Conservation (phyloP, 2,888 invertebrate species). For the Papilio protenor region DNA sequence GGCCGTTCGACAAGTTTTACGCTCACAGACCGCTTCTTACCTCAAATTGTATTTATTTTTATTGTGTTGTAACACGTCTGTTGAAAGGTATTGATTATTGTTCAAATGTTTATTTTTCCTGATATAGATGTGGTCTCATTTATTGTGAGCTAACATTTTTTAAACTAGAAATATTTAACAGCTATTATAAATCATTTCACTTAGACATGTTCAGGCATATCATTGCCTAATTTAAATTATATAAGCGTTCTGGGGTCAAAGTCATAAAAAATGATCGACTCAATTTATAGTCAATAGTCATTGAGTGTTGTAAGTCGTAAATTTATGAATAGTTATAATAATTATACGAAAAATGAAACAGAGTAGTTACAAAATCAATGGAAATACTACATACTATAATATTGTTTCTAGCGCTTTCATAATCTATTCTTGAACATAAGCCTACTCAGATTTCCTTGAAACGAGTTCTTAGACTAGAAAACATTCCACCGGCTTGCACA, state of each 20-base stretch:
- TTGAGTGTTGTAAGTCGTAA: too few relatives aligned
- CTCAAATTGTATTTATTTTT: slow-evolving; percentile 40
- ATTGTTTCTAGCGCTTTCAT: slow-evolving; percentile 7
- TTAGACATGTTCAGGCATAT: background rate
- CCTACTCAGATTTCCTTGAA: slow-evolving; percentile 9
- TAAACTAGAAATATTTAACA: background rate
- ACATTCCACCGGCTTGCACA: slow-evolving; percentile 15
- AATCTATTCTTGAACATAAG: slow-evolving; percentile 4
- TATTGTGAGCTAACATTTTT: background rate
- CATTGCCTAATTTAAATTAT: slow-evolving; percentile 10
- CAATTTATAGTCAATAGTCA: background rate
- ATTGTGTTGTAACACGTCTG: slow-evolving; percentile 24
- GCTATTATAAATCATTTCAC: background rate
- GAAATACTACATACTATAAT: background rate
- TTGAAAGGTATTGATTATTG: slow-evolving; percentile 26
- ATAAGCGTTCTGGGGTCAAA: background rate
- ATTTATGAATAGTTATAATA: too few relatives aligned
- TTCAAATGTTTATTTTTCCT: background rate
- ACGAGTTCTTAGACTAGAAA: slow-evolving; percentile 9
- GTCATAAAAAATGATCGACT: background rate
- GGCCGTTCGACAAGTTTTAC: slow-evolving; percentile 61
- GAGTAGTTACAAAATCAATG: background rate
- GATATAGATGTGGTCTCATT: background rate
- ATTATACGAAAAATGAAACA: background rate
- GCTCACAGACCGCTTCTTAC: slow-evolving; percentile 46